Conservation (phyloP, 1,140 invertebrate genomes). For the Euborellia annulipes region DNA sequence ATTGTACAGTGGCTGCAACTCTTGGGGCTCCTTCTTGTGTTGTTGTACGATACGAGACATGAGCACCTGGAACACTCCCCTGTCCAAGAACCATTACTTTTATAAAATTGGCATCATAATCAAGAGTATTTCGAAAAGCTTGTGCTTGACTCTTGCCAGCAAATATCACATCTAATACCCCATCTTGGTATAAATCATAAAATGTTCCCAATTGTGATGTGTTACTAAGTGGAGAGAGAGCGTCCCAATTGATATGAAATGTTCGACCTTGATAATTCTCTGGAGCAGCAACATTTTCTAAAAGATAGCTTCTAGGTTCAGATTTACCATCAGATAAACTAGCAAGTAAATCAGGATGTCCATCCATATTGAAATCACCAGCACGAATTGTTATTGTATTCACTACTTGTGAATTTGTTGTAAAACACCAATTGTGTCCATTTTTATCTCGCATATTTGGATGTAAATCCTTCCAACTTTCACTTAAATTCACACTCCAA, state of each 20-base stretch:
- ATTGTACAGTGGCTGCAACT: conserved; percentile 62
- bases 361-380: conserved; percentile 92
- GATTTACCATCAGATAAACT: conserved; percentile 16
- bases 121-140: conserved; percentile 72
- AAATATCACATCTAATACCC: conserved; percentile 64
- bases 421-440: conserved; percentile 43
- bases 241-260: conserved; percentile 58
- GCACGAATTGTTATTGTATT: conserved; percentile 66
- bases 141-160: conserved; percentile 39
- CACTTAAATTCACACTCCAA: conserved; percentile 22
- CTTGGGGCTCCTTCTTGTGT: conserved; percentile 63
- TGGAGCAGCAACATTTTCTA: conserved; percentile 49
- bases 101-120: conserved; percentile 89
- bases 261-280: conserved; percentile 41
- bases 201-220: conserved; percentile 70
- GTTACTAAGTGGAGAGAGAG: conserved; percentile 46
- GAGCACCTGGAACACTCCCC: conserved; percentile 67
- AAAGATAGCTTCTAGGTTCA: conserved; percentile 46
- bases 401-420: conserved; percentile 15
- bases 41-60: conserved; percentile 71
- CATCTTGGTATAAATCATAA: conserved; percentile 84
- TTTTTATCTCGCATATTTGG: neutral
- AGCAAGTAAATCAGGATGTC: conserved; percentile 80
- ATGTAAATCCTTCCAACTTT: conserved; percentile 45
- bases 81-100: conserved; percentile 72